Evolutionary conservation across 2,888 invertebrate genomes (phyloP).

Genomic region (Cyclophora albipunctata): DNA sequence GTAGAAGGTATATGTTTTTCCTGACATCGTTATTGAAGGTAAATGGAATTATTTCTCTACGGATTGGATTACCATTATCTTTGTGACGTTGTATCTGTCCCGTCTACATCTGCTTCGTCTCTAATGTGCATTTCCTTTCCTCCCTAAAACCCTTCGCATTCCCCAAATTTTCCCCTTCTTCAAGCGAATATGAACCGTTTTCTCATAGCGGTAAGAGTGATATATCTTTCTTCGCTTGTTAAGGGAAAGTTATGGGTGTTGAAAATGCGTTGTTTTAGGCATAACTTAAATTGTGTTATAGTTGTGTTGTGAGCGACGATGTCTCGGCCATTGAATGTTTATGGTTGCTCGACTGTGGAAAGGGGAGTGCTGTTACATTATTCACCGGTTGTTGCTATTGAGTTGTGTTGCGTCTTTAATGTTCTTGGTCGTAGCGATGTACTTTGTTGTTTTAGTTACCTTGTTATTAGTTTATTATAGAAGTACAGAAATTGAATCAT

Average conservation of each 20-base stretch:
- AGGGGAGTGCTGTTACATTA: too few species aligned
- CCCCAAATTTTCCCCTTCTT: constrained; percentile 5
- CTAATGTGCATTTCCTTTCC: constrained; percentile 20
- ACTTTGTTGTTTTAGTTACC: too few species aligned
- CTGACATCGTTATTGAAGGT: too few species aligned
- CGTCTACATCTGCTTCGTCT: constrained; percentile 15
- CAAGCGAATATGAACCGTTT: constrained; percentile 7
- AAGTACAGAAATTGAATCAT: too few species aligned
- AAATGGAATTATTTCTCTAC: too few species aligned
- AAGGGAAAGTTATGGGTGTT: constrained; percentile 14
- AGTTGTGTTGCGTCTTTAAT: too few species aligned
- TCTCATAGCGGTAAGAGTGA: constrained; percentile 5
- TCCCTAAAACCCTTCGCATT: constrained; percentile 16
- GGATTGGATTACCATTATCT: too few species aligned
- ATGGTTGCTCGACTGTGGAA: background rate
- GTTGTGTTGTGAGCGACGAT: constrained; percentile 12
- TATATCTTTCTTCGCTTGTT: constrained; percentile 2
- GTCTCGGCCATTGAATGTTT: constrained; percentile 1
- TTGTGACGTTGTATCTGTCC: constrained; percentile 3
- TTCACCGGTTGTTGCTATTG: too few species aligned
- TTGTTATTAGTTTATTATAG: too few species aligned
- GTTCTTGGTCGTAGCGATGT: too few species aligned
- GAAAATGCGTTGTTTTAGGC: constrained; percentile 14
- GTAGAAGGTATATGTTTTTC: too few species aligned
- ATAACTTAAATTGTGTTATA: constrained; percentile 20